Evolutionary conservation across 2,113 vertebrate genomes (phyloP), one percentile per base, ranked within the genome.

Genomic region (Struthidea cinerea): DNA sequence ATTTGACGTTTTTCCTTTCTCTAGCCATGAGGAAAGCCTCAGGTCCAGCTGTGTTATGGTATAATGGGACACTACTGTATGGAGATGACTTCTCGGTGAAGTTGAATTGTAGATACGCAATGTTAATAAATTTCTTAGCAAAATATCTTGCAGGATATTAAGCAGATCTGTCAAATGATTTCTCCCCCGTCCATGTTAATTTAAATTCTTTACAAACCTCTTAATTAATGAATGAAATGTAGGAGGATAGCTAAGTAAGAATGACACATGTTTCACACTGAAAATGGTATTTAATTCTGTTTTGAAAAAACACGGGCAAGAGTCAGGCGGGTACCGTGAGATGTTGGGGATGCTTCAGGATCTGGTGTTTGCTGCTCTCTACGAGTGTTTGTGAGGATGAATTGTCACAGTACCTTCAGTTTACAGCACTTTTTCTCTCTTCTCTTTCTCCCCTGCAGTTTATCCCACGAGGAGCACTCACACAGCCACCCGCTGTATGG

Each of bases 401-500:
- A 68, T 64, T 55, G 68, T 49, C 10, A 0, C 2, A 0, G 68
- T 65, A 9, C 68, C 24, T 93, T 84, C 67, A 35, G 37, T 88
- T 93, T 41, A 90, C 23, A 30, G 75, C 86, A 55, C 69, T 65
- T 92, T 41, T 50, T 74, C 75, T 70, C 63, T 94, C 57, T 61
- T 75, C 47, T 96, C 68, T 88, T 49, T 90, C 55, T 92, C 88
- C 55, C 77, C 96, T 96, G 44, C 97, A 99, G 99, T 94, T 98
- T 98, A 93, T 97, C 98, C 59, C 98, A 99, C 12, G 99, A 99
- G 93, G 99, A 99, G 79, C 98, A 97, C 82, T 98, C 98, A 20
- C 98, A 99, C 95, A 99, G 98, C 96, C 99, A 99, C 80, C 99
- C 99, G 23, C 99, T 99, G 83, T 99, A 99, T 5, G 99, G 99